Conservation (phyloP, 2,888 invertebrate genomes). For the Drosophila atroscutellata region DNA sequence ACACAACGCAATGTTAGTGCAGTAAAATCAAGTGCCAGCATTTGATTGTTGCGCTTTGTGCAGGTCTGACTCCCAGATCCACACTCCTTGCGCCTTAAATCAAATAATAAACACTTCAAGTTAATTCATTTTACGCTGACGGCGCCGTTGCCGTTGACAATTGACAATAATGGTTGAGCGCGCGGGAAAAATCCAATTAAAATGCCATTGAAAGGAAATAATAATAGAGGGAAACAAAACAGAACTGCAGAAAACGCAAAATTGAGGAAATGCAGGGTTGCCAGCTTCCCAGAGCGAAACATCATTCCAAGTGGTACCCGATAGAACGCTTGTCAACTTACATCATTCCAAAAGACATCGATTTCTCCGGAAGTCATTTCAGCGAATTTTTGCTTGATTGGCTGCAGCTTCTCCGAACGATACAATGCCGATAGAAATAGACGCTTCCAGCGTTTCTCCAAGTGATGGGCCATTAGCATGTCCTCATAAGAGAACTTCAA, state of each 20-base stretch:
- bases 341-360: slow-evolving; percentile 82
- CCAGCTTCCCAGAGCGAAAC: slow-evolving; percentile 14
- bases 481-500: slow-evolving; percentile 84
- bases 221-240: slow-evolving; percentile 82
- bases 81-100: slow-evolving; percentile 68
- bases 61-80: slow-evolving; percentile 1
- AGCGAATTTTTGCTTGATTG: slow-evolving; percentile 94
- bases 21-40: slow-evolving; percentile 44
- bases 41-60: slow-evolving; percentile 65
- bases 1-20: slow-evolving; percentile 50
- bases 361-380: slow-evolving; percentile 92
- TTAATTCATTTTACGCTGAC: slow-evolving; percentile 82
- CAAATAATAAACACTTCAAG: slow-evolving; percentile 84
- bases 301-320: slow-evolving; percentile 9
- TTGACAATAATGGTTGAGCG: slow-evolving; percentile 80
- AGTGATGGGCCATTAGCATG: slow-evolving; percentile 85
- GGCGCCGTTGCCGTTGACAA: slow-evolving; percentile 66
- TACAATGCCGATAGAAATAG: slow-evolving; percentile 89
- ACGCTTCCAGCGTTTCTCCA: slow-evolving; percentile 89
- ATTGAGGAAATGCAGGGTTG: slow-evolving; percentile 73
- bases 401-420: slow-evolving; percentile 89
- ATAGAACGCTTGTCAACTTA: slow-evolving; percentile 61
- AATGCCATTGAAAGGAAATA: slow-evolving; percentile 83
- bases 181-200: slow-evolving; percentile 84
- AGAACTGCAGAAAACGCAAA: slow-evolving; percentile 74